A percentile compares a stretch with the other conserved stretches of the same genome.
Conservation (phyloP, 2,888 invertebrate genomes). For the Cylloceria caligata region DNA sequence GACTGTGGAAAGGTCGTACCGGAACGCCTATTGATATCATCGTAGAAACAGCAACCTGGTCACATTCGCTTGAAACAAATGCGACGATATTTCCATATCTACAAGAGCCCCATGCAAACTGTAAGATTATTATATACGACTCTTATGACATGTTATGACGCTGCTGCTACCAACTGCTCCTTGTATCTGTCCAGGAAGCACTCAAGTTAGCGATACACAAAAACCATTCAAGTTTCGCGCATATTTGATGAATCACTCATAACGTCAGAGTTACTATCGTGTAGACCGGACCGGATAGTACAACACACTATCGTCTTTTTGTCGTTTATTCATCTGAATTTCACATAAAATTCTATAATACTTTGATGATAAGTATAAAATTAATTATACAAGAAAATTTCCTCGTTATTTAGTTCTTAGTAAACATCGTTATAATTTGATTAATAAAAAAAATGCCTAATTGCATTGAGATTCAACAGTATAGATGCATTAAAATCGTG, state of each 20-base stretch:
- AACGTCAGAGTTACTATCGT: background rate
- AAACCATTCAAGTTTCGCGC: background rate
- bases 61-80: background rate
- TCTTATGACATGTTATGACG: background rate
- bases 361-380: too few relatives aligned
- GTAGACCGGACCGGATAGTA: background rate
- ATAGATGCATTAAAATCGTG: too few relatives aligned
- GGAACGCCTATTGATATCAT: background rate
- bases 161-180: background rate
- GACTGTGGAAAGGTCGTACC: background rate
- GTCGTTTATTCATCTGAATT: too few relatives aligned
- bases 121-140: too few relatives aligned
- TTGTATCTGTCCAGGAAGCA: background rate
- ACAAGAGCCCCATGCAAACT: background rate
- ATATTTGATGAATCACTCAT: slow-evolving; percentile 9
- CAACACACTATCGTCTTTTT: too few relatives aligned
- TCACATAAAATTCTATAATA: too few relatives aligned
- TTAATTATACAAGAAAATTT: too few relatives aligned
- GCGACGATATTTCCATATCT: background rate
- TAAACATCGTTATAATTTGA: too few relatives aligned
- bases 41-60: background rate
- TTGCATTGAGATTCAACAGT: too few relatives aligned
- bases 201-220: background rate
- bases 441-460: too few relatives aligned
- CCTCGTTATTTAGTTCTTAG: too few relatives aligned